Evolutionary conservation across 2,888 invertebrate species (phyloP).

Genomic region (Tenthredo amoena): DNA sequence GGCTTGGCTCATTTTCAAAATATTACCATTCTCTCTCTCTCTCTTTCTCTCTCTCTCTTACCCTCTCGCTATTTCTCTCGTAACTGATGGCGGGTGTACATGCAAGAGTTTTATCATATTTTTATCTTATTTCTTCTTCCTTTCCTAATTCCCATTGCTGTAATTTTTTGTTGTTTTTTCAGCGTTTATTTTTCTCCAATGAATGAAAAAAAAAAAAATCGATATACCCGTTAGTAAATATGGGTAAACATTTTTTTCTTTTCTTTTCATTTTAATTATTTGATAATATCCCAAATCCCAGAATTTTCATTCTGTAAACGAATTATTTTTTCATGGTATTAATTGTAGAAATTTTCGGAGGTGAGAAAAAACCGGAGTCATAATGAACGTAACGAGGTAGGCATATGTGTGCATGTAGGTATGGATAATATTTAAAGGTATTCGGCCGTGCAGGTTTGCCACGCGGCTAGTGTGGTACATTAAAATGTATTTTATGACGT

Average conservation of each 20-base stretch:
- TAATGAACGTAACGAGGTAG: neutral
- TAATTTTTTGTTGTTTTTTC: neutral
- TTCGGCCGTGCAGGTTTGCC: neutral
- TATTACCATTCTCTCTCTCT: constrained; percentile 16
- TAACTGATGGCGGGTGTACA: constrained; percentile 3
- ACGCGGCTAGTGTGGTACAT: constrained; percentile 38
- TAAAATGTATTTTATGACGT: constrained; percentile 68
- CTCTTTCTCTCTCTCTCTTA: neutral
- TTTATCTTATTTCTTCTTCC: neutral
- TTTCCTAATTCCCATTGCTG: neutral
- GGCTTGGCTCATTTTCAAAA: constrained; percentile 33
- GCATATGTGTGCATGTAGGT: neutral
- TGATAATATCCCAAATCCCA: neutral
- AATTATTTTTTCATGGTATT: neutral
- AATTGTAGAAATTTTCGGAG: neutral
- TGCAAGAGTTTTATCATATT: constrained; percentile 3
- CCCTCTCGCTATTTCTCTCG: neutral
- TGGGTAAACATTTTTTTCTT: neutral
- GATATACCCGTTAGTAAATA: too few species aligned
- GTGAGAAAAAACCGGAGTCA: neutral
- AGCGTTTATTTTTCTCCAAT: too few species aligned
- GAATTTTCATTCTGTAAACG: neutral
- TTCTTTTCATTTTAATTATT: neutral
- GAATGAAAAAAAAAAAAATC: too few species aligned
- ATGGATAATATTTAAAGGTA: neutral